Percentiles rank a stretch among this genome's conserved stretches.
These are phyloP conservation scores for Harmothoe impar DNA, from an alignment of 2,888 invertebrate species.

Conservation along the genomic window DNA sequence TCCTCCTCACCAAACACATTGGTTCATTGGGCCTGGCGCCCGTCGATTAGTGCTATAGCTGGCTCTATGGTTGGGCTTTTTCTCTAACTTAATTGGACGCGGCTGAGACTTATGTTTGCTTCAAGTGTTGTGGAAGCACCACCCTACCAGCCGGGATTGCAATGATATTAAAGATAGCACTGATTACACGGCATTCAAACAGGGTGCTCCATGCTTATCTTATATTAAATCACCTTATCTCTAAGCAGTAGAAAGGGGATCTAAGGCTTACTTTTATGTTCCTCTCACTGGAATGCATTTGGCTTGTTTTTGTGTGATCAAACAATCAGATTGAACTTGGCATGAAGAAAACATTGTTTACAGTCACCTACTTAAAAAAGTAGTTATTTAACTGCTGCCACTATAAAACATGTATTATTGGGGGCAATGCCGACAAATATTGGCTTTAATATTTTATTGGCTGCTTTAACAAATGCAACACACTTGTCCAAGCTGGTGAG, in stretches of 20 bases:
- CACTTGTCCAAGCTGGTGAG: background rate
- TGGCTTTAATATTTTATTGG: background rate
- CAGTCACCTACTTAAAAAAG: background rate
- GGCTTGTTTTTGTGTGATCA: no score
- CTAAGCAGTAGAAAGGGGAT: background rate
- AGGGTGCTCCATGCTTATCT: constrained; percentile 9
- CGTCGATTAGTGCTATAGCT: background rate
- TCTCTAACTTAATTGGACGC: constrained; percentile 29
- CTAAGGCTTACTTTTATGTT: background rate
- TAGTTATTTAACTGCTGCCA: background rate
- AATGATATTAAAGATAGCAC: constrained; percentile 19
- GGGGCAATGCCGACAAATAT: background rate
- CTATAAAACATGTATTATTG: background rate
- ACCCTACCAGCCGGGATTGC: background rate
- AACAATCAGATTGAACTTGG: no score
- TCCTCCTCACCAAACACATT: background rate
- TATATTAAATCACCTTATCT: constrained; percentile 29
- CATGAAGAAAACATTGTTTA: no score
- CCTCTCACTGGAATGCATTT: no score
- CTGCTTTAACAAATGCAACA: background rate
- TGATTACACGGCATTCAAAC: background rate
- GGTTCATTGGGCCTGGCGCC: background rate
- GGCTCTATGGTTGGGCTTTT: background rate
- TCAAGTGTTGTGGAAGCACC: background rate
- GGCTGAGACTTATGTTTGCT: background rate